Conservation (phyloP, 1,140 invertebrate genomes). For the Dendroctonus valens region DNA sequence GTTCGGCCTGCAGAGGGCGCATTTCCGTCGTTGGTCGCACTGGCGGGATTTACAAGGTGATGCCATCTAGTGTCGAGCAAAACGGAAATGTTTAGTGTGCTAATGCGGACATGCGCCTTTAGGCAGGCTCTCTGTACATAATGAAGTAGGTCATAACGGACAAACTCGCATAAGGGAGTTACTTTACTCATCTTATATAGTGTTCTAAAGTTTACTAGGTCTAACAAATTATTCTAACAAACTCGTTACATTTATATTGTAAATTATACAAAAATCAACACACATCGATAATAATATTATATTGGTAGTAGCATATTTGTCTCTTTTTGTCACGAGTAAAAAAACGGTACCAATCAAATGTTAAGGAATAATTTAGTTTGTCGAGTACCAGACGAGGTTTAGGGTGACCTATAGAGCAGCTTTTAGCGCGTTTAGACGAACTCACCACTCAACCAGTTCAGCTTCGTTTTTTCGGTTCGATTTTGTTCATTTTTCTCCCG, state of each 20-base stretch:
- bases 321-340: neutral
- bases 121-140: conserved; percentile 36
- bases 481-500: too few species aligned
- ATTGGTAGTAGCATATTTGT: conserved; percentile 19
- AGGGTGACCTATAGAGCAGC: too few species aligned
- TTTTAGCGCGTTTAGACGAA: too few species aligned
- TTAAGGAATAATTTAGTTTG: neutral
- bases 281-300: conserved; percentile 20
- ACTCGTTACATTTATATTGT: conserved; percentile 38
- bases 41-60: too few species aligned
- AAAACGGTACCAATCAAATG: conserved; percentile 7
- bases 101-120: neutral
- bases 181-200: conserved; percentile 44
- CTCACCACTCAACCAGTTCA: too few species aligned
- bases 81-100: too few species aligned
- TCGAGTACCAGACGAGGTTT: too few species aligned
- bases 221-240: conserved; percentile 40
- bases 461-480: too few species aligned
- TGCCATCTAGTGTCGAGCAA: too few species aligned
- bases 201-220: conserved; percentile 42
- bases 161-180: conserved; percentile 43
- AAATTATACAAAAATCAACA: conserved; percentile 28
- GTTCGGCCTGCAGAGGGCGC: neutral
- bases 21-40: too few species aligned
- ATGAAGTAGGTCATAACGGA: conserved; percentile 40